Evolutionary conservation across 2,888 invertebrate genomes (phyloP).

Genomic region (Tholera decimalis): DNA sequence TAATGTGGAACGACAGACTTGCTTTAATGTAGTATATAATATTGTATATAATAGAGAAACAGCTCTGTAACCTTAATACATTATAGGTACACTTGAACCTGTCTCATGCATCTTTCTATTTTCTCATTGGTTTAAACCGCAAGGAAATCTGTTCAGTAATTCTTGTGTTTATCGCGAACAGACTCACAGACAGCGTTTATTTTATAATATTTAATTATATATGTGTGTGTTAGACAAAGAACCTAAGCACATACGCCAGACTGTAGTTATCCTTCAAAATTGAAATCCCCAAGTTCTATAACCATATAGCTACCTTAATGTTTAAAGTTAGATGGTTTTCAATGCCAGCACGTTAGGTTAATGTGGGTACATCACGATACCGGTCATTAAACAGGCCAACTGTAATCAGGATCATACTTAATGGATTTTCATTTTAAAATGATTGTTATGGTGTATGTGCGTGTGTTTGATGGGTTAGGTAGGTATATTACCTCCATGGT

Average conservation of each 20-base stretch:
- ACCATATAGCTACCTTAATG: conserved; percentile 52
- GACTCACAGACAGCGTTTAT: background rate
- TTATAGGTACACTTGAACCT: no score
- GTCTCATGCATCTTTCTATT: no score
- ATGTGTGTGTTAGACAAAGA: background rate
- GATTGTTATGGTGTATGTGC: conserved; percentile 39
- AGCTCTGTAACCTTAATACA: no score
- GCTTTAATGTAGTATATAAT: no score
- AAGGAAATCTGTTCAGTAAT: no score
- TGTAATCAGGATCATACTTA: conserved; percentile 44
- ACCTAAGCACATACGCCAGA: conserved; percentile 13
- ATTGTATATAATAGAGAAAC: no score
- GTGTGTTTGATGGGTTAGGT: conserved; percentile 9
- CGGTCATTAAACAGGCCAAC: conserved; percentile 39
- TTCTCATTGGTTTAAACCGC: no score
- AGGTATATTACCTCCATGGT: background rate
- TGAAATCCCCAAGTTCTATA: conserved; percentile 48
- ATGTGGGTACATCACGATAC: conserved; percentile 51
- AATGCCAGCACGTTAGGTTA: conserved; percentile 49
- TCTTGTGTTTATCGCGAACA: no score
- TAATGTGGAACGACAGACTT: no score
- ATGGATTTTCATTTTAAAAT: conserved; percentile 58
- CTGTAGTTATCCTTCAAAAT: conserved; percentile 35
- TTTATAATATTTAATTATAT: no score
- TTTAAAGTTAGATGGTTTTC: conserved; percentile 56